Percentiles rank a stretch among this genome's conserved stretches.
These are phyloP conservation scores for Meriones psammophilus DNA, from an alignment of 2,797 vertebrate species.

Conservation along the genomic window DNA sequence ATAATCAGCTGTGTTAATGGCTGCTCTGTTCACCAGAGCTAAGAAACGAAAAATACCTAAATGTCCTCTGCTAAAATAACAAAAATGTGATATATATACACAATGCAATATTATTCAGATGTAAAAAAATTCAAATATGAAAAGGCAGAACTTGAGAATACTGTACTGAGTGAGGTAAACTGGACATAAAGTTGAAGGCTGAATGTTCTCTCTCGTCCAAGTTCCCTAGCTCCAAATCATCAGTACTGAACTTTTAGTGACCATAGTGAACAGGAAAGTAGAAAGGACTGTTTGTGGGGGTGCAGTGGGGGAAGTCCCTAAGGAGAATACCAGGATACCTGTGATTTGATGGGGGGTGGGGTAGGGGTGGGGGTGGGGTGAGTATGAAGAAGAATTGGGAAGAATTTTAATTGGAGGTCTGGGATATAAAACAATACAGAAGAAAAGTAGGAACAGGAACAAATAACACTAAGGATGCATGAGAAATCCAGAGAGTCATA, in stretches of 20 bases:
- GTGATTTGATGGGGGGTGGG: background rate
- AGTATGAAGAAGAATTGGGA: background rate
- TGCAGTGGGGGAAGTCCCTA: background rate
- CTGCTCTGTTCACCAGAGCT: background rate
- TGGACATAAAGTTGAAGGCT: background rate
- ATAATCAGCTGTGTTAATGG: background rate
- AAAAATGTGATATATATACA: too few relatives aligned
- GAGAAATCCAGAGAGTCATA: background rate
- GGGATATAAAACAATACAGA: background rate
- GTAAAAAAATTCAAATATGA: background rate
- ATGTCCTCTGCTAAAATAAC: too few relatives aligned
- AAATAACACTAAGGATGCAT: background rate
- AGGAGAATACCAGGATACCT: background rate
- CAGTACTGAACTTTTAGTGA: background rate
- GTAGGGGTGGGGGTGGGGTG: too few relatives aligned
- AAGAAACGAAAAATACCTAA: too few relatives aligned
- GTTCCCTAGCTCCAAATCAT: background rate
- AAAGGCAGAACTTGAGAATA: background rate
- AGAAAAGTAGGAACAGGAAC: background rate
- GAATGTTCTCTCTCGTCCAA: background rate
- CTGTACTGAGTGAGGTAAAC: background rate
- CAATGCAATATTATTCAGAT: too few relatives aligned
- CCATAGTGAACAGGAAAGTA: background rate
- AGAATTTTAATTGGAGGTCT: background rate
- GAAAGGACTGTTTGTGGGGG: background rate